phyloP scores from a whole-genome alignment of 2,888 invertebrate genomes.

The Euzophera pinguis region DNA sequence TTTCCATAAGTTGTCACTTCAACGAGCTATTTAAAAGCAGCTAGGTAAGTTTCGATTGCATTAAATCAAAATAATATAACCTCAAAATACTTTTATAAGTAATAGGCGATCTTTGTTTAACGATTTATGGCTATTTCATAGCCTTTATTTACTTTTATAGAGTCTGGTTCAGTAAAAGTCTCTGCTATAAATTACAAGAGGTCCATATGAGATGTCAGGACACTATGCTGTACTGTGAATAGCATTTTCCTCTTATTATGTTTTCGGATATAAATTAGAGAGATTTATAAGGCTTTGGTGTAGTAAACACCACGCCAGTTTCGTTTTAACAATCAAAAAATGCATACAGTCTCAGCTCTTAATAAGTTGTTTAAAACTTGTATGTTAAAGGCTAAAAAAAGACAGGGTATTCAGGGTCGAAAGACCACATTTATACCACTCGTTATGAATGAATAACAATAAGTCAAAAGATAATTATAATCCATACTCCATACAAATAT shows the following conservation, averaged over 20 bases:
- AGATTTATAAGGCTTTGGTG: constrained; percentile 56
- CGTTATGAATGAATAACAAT: no score
- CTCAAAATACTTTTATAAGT: constrained; percentile 3
- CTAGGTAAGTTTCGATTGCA: not conserved
- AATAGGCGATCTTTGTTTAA: constrained; percentile 49
- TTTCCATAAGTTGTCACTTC: no score
- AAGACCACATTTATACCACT: no score
- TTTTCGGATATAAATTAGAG: constrained; percentile 73
- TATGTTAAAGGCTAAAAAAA: no score
- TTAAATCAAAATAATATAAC: constrained; percentile 1
- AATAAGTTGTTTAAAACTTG: no score
- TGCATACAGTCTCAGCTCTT: not conserved
- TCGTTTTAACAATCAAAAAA: constrained; percentile 38
- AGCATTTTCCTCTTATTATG: constrained; percentile 76
- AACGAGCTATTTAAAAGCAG: no score
- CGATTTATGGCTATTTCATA: constrained; percentile 73
- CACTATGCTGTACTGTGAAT: constrained; percentile 59
- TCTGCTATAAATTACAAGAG: constrained; percentile 68
- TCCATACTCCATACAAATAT: no score
- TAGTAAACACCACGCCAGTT: constrained; percentile 47
- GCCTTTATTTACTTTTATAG: constrained; percentile 77
- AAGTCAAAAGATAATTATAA: no score
- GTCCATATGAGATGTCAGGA: constrained; percentile 46
- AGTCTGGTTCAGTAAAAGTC: constrained; percentile 54
- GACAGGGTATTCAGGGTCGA: no score